These are phyloP conservation scores for Poecilia velifera DNA, from an alignment of 2,797 vertebrate species.

Conservation along the genomic window DNA sequence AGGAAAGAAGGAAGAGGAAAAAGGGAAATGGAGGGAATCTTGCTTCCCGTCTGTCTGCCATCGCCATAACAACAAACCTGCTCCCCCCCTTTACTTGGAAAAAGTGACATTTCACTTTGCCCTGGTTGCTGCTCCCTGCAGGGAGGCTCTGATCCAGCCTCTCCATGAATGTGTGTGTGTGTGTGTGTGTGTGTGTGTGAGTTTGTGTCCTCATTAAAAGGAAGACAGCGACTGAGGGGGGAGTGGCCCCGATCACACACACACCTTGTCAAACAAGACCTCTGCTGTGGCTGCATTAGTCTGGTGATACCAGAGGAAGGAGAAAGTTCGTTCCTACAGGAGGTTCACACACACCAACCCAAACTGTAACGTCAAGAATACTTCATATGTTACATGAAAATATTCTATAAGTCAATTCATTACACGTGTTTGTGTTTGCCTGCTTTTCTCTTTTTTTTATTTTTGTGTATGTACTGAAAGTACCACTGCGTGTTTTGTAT, in stretches of 20 bases:
- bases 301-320: constrained; percentile 36
- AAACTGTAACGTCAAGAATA: background rate
- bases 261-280: constrained; percentile 73
- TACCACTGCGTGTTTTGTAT: background rate
- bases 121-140: constrained; percentile 75
- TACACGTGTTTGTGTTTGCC: background rate
- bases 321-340: constrained; percentile 5
- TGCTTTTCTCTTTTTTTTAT: background rate
- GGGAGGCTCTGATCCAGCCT: constrained; percentile 75
- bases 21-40: background rate
- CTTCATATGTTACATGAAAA: background rate
- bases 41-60: constrained; percentile 26
- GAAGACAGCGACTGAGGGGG: constrained; percentile 47
- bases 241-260: constrained; percentile 64
- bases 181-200: constrained; percentile 38
- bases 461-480: background rate
- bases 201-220: constrained; percentile 74
- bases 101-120: constrained; percentile 80
- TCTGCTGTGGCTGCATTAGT: constrained; percentile 60
- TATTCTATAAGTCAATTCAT: background rate
- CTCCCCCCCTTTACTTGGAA: constrained; percentile 46
- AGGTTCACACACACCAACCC: background rate
- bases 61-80: constrained; percentile 64
- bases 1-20: background rate
- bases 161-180: constrained; percentile 38